These are phyloP conservation scores for Paracanthobrama guichenoti DNA, from an alignment of 2,113 vertebrate species.

Conservation along the genomic window DNA sequence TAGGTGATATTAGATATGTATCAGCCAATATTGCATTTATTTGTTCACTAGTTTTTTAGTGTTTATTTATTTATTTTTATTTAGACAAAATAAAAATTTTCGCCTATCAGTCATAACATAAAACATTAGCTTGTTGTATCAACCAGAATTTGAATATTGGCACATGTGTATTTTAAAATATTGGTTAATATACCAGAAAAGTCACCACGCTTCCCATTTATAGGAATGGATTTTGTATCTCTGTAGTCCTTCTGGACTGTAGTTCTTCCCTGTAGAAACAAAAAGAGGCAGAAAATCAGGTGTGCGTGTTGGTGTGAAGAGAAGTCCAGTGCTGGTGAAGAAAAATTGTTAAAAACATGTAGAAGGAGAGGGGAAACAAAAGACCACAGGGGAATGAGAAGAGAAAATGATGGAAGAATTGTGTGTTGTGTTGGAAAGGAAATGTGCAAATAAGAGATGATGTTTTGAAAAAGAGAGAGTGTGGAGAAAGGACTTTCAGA, in stretches of 20 bases:
- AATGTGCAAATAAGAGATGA: slow-evolving; percentile 21
- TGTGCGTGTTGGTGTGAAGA: slow-evolving; percentile 2
- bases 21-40: not conserved
- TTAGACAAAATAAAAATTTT: not conserved
- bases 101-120: not conserved
- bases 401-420: slow-evolving; percentile 14
- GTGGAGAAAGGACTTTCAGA: slow-evolving; percentile 28
- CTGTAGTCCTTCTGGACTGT: not conserved
- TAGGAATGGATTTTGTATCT: not conserved
- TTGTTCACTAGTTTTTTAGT: not conserved
- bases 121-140: not conserved
- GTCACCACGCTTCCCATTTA: not conserved
- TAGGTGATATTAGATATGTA: not conserved
- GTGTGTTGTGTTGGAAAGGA: slow-evolving; percentile 22
- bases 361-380: not conserved
- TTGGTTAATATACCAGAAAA: too few relatives aligned
- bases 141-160: not conserved
- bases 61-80: not conserved
- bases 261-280: slow-evolving; percentile 6
- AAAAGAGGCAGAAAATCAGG: not conserved
- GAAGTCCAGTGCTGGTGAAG: not conserved
- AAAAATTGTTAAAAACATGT: not conserved
- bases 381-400: slow-evolving; percentile 14
- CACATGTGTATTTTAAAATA: not conserved
- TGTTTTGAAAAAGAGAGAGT: slow-evolving; percentile 27